These are phyloP conservation scores for Germaria angustata DNA, from an alignment of 2,888 invertebrate species.

Conservation along the genomic window DNA sequence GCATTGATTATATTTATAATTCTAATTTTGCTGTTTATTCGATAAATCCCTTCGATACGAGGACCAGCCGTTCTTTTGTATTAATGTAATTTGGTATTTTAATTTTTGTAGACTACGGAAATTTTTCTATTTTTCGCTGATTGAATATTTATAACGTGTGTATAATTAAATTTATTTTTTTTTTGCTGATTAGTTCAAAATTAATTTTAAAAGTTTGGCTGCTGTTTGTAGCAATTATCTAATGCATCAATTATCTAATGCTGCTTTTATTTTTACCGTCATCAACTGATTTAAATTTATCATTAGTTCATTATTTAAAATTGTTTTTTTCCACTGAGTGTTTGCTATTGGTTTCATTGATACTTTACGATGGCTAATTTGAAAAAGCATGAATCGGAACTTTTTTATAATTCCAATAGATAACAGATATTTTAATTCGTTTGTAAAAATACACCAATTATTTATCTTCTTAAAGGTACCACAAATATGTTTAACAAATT, in stretches of 20 bases:
- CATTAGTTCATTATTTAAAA: conserved; percentile 37
- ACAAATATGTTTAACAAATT: too few relatives aligned
- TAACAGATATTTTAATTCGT: background rate
- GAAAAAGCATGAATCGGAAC: conserved; percentile 12
- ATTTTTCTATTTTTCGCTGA: conserved; percentile 7
- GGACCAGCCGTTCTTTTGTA: background rate
- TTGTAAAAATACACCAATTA: background rate
- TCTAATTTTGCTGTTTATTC: background rate
- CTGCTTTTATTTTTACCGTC: conserved; percentile 51
- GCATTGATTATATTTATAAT: background rate
- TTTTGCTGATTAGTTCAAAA: conserved; percentile 21
- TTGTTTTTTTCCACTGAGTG: conserved; percentile 18
- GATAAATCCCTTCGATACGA: background rate
- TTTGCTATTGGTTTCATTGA: conserved; percentile 31
- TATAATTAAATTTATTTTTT: conserved; percentile 23
- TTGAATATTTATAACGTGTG: conserved; percentile 39
- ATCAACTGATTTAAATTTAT: conserved; percentile 42
- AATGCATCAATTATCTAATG: too few relatives aligned
- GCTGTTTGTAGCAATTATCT: conserved; percentile 7
- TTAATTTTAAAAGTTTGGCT: background rate
- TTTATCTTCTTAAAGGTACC: conserved; percentile 3
- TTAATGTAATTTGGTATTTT: conserved; percentile 10
- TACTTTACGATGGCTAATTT: conserved; percentile 19
- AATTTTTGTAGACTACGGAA: background rate
- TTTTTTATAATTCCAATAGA: background rate